These are phyloP conservation scores for Callocephalon fimbriatum DNA, from an alignment of 2,113 vertebrate genomes.

Conservation along the genomic window DNA sequence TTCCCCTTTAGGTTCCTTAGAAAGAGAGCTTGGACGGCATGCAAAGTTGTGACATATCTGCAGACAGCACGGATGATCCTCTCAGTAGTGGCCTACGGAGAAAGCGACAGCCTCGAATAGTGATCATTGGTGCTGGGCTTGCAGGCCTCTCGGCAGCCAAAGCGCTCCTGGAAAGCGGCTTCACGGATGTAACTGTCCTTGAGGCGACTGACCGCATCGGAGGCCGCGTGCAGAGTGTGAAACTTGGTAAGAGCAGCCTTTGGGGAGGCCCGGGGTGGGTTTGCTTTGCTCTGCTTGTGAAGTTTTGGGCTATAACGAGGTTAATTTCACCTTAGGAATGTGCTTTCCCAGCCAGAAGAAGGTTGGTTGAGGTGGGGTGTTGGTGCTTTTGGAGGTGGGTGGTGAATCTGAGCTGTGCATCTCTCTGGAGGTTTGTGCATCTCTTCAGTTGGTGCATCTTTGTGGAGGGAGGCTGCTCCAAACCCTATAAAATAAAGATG, in stretches of 20 bases:
- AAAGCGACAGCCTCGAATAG: slow-evolving; percentile 97
- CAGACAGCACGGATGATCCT: slow-evolving; percentile 99
- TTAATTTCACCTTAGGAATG: fast-evolving
- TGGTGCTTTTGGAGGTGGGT: not conserved
- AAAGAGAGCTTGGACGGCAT: slow-evolving; percentile 97
- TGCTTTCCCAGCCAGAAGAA: fast-evolving
- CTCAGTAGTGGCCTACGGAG: slow-evolving; percentile 92
- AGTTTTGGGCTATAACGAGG: fast-evolving
- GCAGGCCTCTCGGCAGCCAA: slow-evolving; percentile 93
- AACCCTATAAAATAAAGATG: not conserved
- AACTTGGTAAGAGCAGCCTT: slow-evolving; percentile 82
- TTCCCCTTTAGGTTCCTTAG: slow-evolving; percentile 82
- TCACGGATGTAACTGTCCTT: slow-evolving; percentile 95
- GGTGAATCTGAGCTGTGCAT: not conserved
- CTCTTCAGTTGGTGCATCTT: not conserved
- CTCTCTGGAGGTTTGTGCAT: fast-evolving
- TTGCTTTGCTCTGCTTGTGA: fast-evolving
- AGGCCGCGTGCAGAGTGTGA: slow-evolving; percentile 93
- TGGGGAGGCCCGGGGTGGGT: fast-evolving
- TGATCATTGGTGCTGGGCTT: slow-evolving; percentile 95
- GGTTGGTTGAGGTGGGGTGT: not conserved
- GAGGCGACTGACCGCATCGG: slow-evolving; percentile 94
- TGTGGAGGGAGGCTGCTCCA: not conserved
- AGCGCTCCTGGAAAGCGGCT: slow-evolving; percentile 91
- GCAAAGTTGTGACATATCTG: slow-evolving; percentile 99